phyloP scores from a whole-genome alignment of 2,888 invertebrate species.

The Diachrysia chrysitis region DNA sequence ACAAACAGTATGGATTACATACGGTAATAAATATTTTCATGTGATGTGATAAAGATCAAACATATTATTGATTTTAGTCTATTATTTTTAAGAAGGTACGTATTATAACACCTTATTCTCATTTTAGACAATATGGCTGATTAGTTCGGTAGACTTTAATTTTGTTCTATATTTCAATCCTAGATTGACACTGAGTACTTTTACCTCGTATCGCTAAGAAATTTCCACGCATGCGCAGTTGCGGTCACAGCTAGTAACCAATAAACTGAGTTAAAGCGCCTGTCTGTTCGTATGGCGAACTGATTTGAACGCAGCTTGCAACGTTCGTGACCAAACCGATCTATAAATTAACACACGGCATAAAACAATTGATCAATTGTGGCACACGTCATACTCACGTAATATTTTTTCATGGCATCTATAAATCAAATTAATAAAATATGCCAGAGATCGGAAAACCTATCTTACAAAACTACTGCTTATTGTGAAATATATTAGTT shows the following conservation, averaged over 20 bases:
- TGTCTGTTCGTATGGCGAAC: conserved; percentile 3
- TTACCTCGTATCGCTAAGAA: conserved; percentile 1
- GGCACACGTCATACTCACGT: conserved; percentile 6
- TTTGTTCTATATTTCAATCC: not conserved
- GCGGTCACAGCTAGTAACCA: conserved; percentile 6
- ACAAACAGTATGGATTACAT: conserved; percentile 49
- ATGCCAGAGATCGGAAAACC: not conserved
- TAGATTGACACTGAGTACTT: not conserved
- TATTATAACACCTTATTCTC: too few relatives aligned
- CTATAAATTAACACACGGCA: not conserved
- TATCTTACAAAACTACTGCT: too few relatives aligned
- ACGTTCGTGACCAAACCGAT: not conserved
- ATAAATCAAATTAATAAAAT: not conserved
- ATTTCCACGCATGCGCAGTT: not conserved
- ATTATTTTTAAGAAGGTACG: too few relatives aligned
- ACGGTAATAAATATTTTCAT: not conserved
- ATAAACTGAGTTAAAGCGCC: not conserved
- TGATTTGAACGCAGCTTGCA: not conserved
- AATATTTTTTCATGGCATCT: not conserved
- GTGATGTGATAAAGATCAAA: not conserved
- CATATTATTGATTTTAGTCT: too few relatives aligned
- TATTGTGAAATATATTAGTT: too few relatives aligned
- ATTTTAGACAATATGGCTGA: too few relatives aligned
- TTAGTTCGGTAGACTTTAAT: not conserved
- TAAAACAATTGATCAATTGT: conserved; percentile 8